phyloP scores from a whole-genome alignment of 2,113 vertebrate species.

The Colaptes auratus region DNA sequence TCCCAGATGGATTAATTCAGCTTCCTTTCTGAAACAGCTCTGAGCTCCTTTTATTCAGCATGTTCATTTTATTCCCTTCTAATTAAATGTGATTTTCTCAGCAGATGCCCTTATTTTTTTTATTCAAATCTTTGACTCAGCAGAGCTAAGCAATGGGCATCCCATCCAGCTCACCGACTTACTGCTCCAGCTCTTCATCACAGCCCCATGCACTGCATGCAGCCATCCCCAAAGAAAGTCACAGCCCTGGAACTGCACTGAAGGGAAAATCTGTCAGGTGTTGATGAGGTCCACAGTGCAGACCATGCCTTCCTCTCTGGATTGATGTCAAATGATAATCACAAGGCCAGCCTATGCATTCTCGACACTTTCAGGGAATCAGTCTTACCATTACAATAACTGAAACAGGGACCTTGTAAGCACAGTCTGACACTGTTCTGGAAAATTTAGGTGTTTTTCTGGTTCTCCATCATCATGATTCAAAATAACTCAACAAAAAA shows the following conservation, averaged over 20 bases:
- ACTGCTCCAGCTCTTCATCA: neutral
- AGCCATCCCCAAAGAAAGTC: neutral
- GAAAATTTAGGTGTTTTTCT: neutral
- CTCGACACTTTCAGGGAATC: neutral
- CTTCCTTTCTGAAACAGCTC: slow-evolving; percentile 1
- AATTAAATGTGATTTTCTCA: slow-evolving; percentile 58
- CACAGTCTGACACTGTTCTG: neutral
- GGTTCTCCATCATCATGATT: neutral
- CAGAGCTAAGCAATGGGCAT: neutral
- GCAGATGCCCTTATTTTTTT: neutral
- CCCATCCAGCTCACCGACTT: fast-evolving
- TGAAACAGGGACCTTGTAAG: neutral
- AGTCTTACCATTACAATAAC: neutral
- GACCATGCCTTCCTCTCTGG: neutral
- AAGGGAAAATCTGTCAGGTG: neutral
- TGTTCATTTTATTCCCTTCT: slow-evolving; percentile 34
- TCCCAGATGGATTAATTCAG: slow-evolving; percentile 9
- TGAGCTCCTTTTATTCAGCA: neutral
- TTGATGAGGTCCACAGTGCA: neutral
- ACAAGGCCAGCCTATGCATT: neutral
- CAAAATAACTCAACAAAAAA: neutral
- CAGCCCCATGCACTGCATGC: fast-evolving
- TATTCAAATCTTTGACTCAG: slow-evolving; percentile 2
- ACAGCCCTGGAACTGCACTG: neutral
- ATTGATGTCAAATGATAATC: neutral